These are phyloP conservation scores for Cynocephalus volans DNA, from an alignment of 2,113 vertebrate species.

Conservation along the genomic window DNA sequence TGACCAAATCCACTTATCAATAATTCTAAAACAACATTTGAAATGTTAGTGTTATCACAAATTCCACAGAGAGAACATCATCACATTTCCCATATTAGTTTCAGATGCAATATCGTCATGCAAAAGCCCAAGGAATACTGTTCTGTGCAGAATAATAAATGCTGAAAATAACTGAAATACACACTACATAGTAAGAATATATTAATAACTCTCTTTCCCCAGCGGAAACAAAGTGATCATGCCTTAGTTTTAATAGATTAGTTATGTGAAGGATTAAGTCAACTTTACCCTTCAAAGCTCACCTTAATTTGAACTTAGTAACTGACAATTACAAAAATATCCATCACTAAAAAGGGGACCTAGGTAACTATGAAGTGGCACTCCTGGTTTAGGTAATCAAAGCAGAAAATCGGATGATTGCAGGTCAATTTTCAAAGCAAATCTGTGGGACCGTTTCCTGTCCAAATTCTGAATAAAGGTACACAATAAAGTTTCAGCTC, in stretches of 20 bases:
- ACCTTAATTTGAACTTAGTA: constrained; percentile 51
- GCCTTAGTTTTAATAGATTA: constrained; percentile 86
- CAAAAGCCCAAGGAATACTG: constrained; percentile 86
- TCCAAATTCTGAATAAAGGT: constrained; percentile 47
- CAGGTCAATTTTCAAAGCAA: constrained; percentile 65
- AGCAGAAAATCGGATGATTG: constrained; percentile 61
- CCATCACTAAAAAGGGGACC: constrained; percentile 42
- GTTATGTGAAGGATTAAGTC: constrained; percentile 78
- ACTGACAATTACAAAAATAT: constrained; percentile 70
- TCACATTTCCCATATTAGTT: constrained; percentile 82
- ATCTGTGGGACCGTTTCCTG: constrained; percentile 35
- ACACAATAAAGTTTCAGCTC: constrained; percentile 49
- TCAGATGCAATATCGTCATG: constrained; percentile 87
- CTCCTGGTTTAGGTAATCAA: constrained; percentile 4
- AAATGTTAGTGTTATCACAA: constrained; percentile 88
- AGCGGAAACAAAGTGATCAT: constrained; percentile 82
- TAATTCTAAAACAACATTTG: constrained; percentile 87
- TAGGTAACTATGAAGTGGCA: neutral
- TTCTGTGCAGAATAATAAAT: constrained; percentile 85
- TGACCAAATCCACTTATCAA: constrained; percentile 88
- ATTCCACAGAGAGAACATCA: constrained; percentile 77
- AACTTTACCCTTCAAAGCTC: constrained; percentile 67
- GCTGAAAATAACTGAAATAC: constrained; percentile 79
- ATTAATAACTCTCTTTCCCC: constrained; percentile 83
- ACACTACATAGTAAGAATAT: constrained; percentile 77